phyloP scores from a whole-genome alignment of 2,888 invertebrate genomes.

The Oscheius sp. region DNA sequence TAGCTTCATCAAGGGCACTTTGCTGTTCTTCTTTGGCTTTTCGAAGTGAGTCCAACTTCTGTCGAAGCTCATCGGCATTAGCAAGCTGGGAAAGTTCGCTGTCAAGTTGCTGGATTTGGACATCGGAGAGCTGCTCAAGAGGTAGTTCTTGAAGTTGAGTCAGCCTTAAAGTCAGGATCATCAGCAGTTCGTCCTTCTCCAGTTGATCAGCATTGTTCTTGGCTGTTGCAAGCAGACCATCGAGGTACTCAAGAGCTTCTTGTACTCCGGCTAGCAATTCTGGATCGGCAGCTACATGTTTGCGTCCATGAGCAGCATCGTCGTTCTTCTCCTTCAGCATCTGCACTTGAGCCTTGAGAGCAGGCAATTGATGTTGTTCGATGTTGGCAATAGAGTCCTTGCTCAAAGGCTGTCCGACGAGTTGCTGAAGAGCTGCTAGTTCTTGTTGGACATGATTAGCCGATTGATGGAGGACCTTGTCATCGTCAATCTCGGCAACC shows the following conservation, averaged over 20 bases:
- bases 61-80: slow-evolving; percentile 33
- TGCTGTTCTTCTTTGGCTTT: slow-evolving; percentile 20
- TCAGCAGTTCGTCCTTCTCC: slow-evolving; percentile 48
- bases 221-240: slow-evolving; percentile 45
- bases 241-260: slow-evolving; percentile 39
- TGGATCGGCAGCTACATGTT: slow-evolving; percentile 47
- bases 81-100: slow-evolving; percentile 14
- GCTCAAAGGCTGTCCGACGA: slow-evolving; percentile 37
- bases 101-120: slow-evolving; percentile 19
- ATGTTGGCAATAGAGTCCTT: slow-evolving; percentile 23
- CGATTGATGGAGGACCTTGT: slow-evolving; percentile 52
- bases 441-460: slow-evolving; percentile 52
- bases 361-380: slow-evolving; percentile 45
- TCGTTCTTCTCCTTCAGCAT: slow-evolving; percentile 46
- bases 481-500: slow-evolving; percentile 50
- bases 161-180: slow-evolving; percentile 46
- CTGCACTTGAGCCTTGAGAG: slow-evolving; percentile 51
- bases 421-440: slow-evolving; percentile 42
- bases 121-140: slow-evolving; percentile 37
- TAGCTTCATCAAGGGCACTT: slow-evolving; percentile 35
- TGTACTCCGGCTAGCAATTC: slow-evolving; percentile 26
- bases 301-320: slow-evolving; percentile 43
- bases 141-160: slow-evolving; percentile 47
- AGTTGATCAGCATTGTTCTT: slow-evolving; percentile 46
- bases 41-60: slow-evolving; percentile 42